phyloP scores from a whole-genome alignment of 2,797 vertebrate species.

The Coilia nasus region DNA sequence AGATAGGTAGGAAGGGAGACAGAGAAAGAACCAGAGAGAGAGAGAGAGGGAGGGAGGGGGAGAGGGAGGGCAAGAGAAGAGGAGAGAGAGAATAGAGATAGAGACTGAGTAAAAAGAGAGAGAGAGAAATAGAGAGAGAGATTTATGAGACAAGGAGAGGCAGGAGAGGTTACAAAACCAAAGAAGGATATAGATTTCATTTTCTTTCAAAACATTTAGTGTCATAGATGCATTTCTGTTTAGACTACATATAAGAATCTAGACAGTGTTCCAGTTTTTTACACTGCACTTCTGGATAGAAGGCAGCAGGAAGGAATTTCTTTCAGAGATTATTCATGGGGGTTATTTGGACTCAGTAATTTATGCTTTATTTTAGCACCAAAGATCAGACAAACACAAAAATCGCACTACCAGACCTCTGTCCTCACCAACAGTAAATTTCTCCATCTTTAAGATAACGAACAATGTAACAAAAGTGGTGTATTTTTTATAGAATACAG shows the following conservation, averaged over 20 bases:
- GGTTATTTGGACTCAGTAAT: not conserved
- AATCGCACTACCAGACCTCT: not conserved
- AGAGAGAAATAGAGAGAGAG: not conserved
- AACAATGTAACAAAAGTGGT: not conserved
- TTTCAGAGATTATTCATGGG: not conserved
- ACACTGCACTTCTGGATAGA: not conserved
- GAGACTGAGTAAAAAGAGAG: too few relatives aligned
- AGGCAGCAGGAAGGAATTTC: not conserved
- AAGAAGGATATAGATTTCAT: constrained; percentile 10
- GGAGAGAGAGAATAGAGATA: too few relatives aligned
- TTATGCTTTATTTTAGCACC: constrained; percentile 10
- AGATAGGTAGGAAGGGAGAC: too few relatives aligned
- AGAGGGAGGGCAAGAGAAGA: too few relatives aligned
- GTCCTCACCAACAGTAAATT: not conserved
- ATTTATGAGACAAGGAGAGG: not conserved
- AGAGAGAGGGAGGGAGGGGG: too few relatives aligned
- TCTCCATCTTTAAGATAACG: not conserved
- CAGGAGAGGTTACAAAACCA: not conserved
- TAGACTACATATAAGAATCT: not conserved
- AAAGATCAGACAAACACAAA: not conserved
- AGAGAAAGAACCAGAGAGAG: too few relatives aligned
- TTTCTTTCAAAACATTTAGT: constrained; percentile 9
- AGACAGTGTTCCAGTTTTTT: not conserved
- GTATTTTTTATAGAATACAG: not conserved
- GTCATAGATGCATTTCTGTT: constrained; percentile 15